Base-by-base conservation (phyloP, 2,888 invertebrate species). In the Coronaproctus castanopsis region DNA sequence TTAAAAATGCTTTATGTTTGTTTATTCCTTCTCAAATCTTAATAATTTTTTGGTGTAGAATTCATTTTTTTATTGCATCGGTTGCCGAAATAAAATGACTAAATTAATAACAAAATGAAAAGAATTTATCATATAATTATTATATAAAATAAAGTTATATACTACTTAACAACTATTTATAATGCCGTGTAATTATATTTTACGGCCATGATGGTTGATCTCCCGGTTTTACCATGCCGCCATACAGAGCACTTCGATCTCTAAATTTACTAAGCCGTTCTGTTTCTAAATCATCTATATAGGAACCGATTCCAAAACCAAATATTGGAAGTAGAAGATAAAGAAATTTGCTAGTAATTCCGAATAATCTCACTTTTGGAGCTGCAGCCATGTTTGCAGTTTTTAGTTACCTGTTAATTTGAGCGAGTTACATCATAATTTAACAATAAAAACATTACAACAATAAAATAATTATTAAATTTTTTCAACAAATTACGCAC, bases 181-280 rank as follows among this genome's bases (percentile, higher is more conserved):
- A 18, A 3, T 23, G 5, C n/a, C 8, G 3, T 52, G 8, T 20
- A 10, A 52, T 20, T 10, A 49, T 14, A 49, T 10, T 36, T 21
- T 59, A 78, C 51, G 82, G 82, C 89, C 88, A 89, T 14, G 83
- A 79, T 60, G 87, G 88, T 65, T 75, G 69, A 62, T 83, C 81
- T 5, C 80, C 83, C 64, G 79, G 77, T 65, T 80, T 79, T 1
- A 80, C 73, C 51, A 69, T 72, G 61, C 82, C 76, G 21, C 84
- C 85, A 69, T 82, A 90, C 50, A 90, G 72, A 55, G 81, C 78
- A 67, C 87, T 87, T 70, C 83, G 87, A 69, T 90, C 89, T 62
- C 88, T 77, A 70, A 82, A 90, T 65, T 71, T 72, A 0, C 77
- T 75, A 80, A 87, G 79, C 59, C 87, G 77, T 62, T 82, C 75